Percentiles rank a stretch among this genome's conserved stretches.
phyloP scores from a whole-genome alignment of 2,888 invertebrate genomes.

The Sepioteuthis lessoniana region DNA sequence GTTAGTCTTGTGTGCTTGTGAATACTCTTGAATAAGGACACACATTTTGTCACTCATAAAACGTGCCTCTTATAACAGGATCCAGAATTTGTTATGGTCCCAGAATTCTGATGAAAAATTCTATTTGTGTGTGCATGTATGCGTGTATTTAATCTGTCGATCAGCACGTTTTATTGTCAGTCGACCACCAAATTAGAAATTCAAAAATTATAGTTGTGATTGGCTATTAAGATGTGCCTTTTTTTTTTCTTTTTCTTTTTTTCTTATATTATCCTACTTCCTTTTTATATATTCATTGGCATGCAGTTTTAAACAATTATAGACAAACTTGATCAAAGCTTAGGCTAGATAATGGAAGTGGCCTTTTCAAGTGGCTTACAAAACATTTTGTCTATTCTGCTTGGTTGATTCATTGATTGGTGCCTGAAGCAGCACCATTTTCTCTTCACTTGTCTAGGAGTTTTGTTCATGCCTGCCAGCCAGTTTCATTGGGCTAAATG shows the following conservation, averaged over 20 bases:
- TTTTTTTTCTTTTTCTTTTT: background rate
- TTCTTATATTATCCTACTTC: too few species aligned
- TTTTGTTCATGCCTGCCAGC: background rate
- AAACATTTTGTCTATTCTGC: background rate
- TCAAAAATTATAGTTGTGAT: slow-evolving; percentile 15
- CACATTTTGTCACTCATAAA: background rate
- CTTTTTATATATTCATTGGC: background rate
- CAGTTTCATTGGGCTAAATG: background rate
- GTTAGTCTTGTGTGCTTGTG: background rate
- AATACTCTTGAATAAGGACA: background rate
- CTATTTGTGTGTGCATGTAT: background rate
- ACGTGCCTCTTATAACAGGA: background rate
- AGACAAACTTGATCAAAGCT: background rate
- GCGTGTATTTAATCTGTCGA: background rate
- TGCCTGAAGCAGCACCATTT: background rate
- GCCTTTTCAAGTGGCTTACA: slow-evolving; percentile 1
- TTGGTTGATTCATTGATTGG: background rate
- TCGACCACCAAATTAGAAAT: background rate
- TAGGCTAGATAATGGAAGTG: background rate
- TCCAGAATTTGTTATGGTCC: background rate
- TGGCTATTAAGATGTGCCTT: background rate
- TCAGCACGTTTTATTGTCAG: background rate
- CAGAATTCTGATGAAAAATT: background rate
- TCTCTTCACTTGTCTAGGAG: background rate
- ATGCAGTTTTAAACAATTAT: slow-evolving; percentile 33